Evolutionary conservation across 23 tunicate species (phyloP).

Genomic region (Halocynthia aurantium): DNA sequence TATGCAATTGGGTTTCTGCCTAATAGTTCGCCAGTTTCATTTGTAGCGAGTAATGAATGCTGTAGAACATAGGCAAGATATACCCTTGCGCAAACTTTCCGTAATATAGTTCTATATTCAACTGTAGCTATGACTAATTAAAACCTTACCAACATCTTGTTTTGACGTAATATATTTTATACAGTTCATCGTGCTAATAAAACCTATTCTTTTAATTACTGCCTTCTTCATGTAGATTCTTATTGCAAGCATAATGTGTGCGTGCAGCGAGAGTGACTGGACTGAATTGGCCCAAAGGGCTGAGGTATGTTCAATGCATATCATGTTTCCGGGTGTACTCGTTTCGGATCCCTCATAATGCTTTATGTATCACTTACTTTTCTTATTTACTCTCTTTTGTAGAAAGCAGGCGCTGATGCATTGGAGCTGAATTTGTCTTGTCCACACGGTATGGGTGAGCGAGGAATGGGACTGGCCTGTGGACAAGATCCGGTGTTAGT

Average conservation of each 20-base stretch:
- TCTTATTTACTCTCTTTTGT: constrained; percentile 3
- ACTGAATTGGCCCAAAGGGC: constrained; percentile 58
- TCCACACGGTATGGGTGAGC: constrained; percentile 99
- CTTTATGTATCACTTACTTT: not conserved
- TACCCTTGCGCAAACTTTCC: not conserved
- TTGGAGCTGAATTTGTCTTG: constrained; percentile 95
- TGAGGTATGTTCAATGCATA: constrained; percentile 25
- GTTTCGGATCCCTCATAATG: not conserved
- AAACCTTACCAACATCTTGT: too few relatives aligned
- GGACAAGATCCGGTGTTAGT: constrained; percentile 98
- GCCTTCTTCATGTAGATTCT: constrained; percentile 39
- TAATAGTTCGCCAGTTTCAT: too few relatives aligned
- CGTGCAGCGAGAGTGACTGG: constrained; percentile 82
- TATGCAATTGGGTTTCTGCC: too few relatives aligned
- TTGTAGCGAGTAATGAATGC: constrained; percentile 41
- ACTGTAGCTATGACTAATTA: too few relatives aligned
- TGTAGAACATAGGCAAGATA: constrained; percentile 81
- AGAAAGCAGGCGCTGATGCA: constrained; percentile 95
- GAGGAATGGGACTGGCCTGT: constrained; percentile 99
- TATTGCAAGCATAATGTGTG: constrained; percentile 97
- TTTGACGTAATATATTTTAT: too few relatives aligned
- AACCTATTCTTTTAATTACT: too few relatives aligned
- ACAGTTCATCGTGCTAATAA: too few relatives aligned
- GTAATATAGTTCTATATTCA: too few relatives aligned
- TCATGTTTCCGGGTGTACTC: not conserved